These are phyloP conservation scores for Peromyscus eremicus DNA, from an alignment of 2,797 vertebrate species.

Conservation along the genomic window DNA sequence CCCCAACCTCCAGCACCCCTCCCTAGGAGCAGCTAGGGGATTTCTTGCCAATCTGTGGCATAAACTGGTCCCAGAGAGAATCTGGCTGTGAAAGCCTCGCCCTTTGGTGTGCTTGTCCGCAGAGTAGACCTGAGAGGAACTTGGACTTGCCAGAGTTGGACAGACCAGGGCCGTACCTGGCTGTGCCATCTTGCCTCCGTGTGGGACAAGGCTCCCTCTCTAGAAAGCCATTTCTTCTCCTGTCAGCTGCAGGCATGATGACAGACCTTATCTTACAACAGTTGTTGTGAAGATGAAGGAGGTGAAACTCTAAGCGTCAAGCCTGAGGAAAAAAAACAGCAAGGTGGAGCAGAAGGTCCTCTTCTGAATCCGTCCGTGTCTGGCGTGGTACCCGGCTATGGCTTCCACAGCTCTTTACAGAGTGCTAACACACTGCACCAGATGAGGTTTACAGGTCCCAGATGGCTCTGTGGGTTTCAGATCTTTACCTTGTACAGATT, in stretches of 20 bases:
- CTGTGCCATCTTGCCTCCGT: background rate
- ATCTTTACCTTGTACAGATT: background rate
- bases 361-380: background rate
- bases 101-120: background rate
- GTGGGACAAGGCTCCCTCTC: background rate
- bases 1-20: background rate
- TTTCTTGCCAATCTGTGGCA: background rate
- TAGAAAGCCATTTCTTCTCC: slow-evolving; percentile 36
- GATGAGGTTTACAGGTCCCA: background rate
- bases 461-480: background rate
- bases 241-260: background rate
- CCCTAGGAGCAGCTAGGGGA: background rate
- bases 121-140: background rate
- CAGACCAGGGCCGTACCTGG: background rate
- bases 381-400: background rate
- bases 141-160: background rate
- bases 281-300: background rate
- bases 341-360: background rate
- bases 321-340: background rate
- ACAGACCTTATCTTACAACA: background rate
- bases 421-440: background rate
- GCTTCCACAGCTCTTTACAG: background rate
- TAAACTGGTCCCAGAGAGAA: background rate
- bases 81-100: background rate
- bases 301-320: background rate